Evolutionary conservation across 2,888 invertebrate genomes (phyloP).

Genomic region (Horisme vitalbata): DNA sequence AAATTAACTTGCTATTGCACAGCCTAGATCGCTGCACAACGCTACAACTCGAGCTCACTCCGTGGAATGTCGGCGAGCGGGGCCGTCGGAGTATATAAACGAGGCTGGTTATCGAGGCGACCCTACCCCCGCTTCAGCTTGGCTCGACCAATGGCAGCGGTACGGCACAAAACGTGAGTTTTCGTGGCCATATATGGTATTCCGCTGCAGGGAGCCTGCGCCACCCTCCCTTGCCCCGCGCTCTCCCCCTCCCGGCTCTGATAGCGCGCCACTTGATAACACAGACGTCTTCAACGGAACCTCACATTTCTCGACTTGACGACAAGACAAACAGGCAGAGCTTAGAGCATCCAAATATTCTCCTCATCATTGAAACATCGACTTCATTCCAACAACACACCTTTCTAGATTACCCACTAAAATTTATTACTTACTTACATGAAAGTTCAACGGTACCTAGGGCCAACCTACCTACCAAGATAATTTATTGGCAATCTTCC

Average conservation of each 20-base stretch:
- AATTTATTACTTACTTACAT: constrained; percentile 33
- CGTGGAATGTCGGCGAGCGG: constrained; percentile 77
- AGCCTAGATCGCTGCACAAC: constrained; percentile 80
- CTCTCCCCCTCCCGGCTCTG: constrained; percentile 46
- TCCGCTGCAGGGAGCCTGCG: constrained; percentile 84
- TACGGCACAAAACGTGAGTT: constrained; percentile 78
- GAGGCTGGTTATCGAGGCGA: constrained; percentile 79
- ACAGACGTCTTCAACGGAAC: constrained; percentile 47
- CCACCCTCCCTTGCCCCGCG: constrained; percentile 54
- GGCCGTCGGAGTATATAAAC: constrained; percentile 81
- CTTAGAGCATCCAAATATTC: too few species aligned
- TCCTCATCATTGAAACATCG: too few species aligned
- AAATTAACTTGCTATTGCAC: constrained; percentile 80
- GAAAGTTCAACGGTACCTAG: constrained; percentile 42
- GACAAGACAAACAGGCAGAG: constrained; percentile 14
- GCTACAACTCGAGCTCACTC: constrained; percentile 76
- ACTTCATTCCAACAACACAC: not conserved
- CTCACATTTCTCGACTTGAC: constrained; percentile 42
- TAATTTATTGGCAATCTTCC: constrained; percentile 44
- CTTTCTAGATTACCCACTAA: too few species aligned
- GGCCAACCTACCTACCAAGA: too few species aligned
- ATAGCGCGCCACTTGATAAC: constrained; percentile 69
- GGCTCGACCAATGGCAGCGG: constrained; percentile 85
- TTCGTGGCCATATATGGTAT: constrained; percentile 76
- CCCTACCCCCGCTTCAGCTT: constrained; percentile 77